Evolutionary conservation across 1,140 invertebrate genomes (phyloP), one percentile per base, ranked within the genome.

Genomic region (Drosophila ambigua): DNA sequence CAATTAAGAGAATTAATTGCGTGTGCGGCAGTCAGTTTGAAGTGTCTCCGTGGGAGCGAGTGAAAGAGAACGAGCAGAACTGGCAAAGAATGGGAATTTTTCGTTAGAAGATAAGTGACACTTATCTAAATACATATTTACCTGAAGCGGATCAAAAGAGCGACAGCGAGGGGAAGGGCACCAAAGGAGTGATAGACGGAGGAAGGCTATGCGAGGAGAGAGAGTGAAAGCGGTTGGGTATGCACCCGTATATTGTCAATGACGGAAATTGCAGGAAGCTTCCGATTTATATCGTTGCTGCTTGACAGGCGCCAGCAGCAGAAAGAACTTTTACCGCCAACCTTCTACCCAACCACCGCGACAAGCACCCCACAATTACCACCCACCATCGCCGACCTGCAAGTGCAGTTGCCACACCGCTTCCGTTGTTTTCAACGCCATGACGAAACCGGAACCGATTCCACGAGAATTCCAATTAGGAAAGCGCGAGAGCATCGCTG

Each of bases 81-180:
- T 15, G 26, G n/a, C 31, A 46, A 69, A 58, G 67, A 71, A 71
- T 71, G 52, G 26, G 64, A 58, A 26, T 50, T 58, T 66, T 50
- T 26, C 15, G 26, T 53, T 50, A 66, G 20, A 49, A 69, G 81
- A 84, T 84, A 84, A 85, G 77, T 71, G 67, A 46, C 82, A 87
- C 81, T 85, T 85, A 85, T 85, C 81, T 87, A 85, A 85, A 85
- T 85, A 85, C 81, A 85, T 87, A 85, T 87, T 85, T 85, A 81
- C 65, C 71, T 53, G 55, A 53, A 16, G n/a, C 5, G 23, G 2
- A 7, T 26, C 26, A 48, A 48, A 58, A 24, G 31, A 45, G 54
- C 31, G n/a, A 2, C 55, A 15, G 49, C 28, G 8, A 5, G 49
- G 0, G 28, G 52, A 41, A n/a, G n/a, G 3, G 20, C 9, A 7